These are phyloP conservation scores for Dendrolimus punctatus DNA, from an alignment of 1,140 invertebrate species.

Conservation along the genomic window DNA sequence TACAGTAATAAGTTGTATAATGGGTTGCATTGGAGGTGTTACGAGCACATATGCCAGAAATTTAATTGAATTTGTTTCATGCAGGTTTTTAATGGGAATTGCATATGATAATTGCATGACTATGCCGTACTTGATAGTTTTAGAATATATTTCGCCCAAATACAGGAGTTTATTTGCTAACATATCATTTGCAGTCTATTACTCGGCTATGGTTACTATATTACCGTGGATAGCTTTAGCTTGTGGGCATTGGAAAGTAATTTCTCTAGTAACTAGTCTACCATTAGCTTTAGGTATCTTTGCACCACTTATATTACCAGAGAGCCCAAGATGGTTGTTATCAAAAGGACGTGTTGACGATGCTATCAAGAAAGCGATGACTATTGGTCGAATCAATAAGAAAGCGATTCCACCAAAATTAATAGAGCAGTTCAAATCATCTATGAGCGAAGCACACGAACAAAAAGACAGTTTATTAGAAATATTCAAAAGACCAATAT, in stretches of 20 bases:
- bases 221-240: slow-evolving; percentile 77
- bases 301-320: slow-evolving; percentile 75
- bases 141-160: slow-evolving; percentile 77
- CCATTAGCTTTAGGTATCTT: slow-evolving; percentile 56
- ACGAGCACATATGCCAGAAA: slow-evolving; percentile 75
- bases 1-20: slow-evolving; percentile 75
- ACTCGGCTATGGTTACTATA: slow-evolving; percentile 74
- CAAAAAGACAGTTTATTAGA: slow-evolving; percentile 26
- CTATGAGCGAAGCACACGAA: slow-evolving; percentile 16
- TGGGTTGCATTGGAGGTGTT: slow-evolving; percentile 77
- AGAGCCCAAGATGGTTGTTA: slow-evolving; percentile 82
- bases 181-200: slow-evolving; percentile 75
- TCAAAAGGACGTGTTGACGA: slow-evolving; percentile 77
- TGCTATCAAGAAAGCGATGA: slow-evolving; percentile 73
- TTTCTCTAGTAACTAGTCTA: slow-evolving; percentile 74
- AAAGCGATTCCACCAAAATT: slow-evolving; percentile 36
- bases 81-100: slow-evolving; percentile 78
- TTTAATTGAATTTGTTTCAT: slow-evolving; percentile 74
- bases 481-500: slow-evolving; percentile 34
- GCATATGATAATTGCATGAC: slow-evolving; percentile 87
- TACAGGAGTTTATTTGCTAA: slow-evolving; percentile 75
- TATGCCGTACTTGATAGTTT: slow-evolving; percentile 75
- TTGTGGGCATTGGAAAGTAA: slow-evolving; percentile 78
- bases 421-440: slow-evolving; percentile 43
- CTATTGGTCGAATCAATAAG: slow-evolving; percentile 46